Conservation (phyloP, 2,888 invertebrate species). For the Caenorhabditis wallacei region DNA sequence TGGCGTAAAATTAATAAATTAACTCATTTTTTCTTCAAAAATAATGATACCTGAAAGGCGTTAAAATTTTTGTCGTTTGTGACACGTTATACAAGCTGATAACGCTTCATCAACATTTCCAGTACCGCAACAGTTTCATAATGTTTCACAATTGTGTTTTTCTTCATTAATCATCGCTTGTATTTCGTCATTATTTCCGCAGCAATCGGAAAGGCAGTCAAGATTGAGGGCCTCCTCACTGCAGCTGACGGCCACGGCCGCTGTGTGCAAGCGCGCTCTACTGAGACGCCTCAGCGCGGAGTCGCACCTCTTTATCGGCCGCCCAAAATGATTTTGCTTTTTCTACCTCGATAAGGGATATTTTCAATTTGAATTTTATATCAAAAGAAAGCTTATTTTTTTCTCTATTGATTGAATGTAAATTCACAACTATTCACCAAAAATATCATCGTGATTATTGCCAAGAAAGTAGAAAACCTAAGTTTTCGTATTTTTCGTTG, state of each 20-base stretch:
- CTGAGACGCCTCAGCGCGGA: slow-evolving; percentile 1
- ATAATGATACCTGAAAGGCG: neutral
- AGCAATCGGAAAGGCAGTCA: neutral
- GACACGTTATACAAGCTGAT: neutral
- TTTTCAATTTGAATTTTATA: neutral
- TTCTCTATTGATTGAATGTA: slow-evolving; percentile 28
- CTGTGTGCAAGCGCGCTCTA: slow-evolving; percentile 35
- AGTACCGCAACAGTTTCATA: slow-evolving; percentile 1
- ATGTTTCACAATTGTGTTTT: neutral
- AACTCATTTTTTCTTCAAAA: neutral
- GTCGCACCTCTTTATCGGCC: slow-evolving; percentile 48
- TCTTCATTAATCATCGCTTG: neutral
- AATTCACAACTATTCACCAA: too few relatives aligned
- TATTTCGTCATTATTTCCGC: neutral
- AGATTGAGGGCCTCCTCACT: too few relatives aligned
- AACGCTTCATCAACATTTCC: neutral
- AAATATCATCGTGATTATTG: too few relatives aligned
- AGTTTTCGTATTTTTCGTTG: neutral
- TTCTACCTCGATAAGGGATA: neutral
- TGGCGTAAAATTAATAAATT: too few relatives aligned
- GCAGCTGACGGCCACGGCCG: neutral
- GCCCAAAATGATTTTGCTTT: slow-evolving; percentile 41
- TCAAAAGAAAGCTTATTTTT: slow-evolving; percentile 12
- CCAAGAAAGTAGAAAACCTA: neutral
- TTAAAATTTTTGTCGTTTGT: too few relatives aligned